Conservation (phyloP, 2,888 invertebrate species). For the Imbricaverruca yamaguchii region DNA sequence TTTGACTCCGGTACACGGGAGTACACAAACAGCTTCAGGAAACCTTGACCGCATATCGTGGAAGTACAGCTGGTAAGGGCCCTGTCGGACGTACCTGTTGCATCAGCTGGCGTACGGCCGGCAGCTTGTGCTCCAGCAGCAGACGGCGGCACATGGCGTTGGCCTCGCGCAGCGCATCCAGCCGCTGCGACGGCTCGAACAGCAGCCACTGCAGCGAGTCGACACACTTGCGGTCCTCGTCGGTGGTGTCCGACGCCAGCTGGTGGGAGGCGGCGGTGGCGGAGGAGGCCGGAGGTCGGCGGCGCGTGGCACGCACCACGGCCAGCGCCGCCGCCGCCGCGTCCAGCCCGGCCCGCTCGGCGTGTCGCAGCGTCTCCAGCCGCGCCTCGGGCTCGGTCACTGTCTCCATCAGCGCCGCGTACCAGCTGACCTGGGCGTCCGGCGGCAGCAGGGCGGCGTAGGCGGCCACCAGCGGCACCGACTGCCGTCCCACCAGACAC, state of each 20-base stretch:
- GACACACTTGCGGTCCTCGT: slow-evolving; percentile 63
- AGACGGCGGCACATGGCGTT: slow-evolving; percentile 81
- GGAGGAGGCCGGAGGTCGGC: background rate
- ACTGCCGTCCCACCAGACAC: slow-evolving; percentile 52
- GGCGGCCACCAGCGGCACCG: slow-evolving; percentile 71
- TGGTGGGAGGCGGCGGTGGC: no score
- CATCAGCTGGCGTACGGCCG: slow-evolving; percentile 70
- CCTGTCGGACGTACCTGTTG: slow-evolving; percentile 47
- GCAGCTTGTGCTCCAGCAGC: slow-evolving; percentile 68
- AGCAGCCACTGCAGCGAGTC: slow-evolving; percentile 78
- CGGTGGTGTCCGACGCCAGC: slow-evolving; percentile 52
- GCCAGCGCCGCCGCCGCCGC: slow-evolving; percentile 73
- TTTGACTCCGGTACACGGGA: no score
- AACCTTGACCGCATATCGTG: no score
- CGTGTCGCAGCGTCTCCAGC: slow-evolving; percentile 53
- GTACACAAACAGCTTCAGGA: no score
- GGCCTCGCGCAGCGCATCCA: slow-evolving; percentile 76
- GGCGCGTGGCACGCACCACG: slow-evolving; percentile 56
- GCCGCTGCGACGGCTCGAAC: slow-evolving; percentile 65
- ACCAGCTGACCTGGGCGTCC: slow-evolving; percentile 49
- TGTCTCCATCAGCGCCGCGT: slow-evolving; percentile 42
- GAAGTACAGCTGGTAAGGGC: no score
- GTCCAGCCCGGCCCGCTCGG: slow-evolving; percentile 66
- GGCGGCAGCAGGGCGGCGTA: slow-evolving; percentile 72
- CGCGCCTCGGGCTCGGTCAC: slow-evolving; percentile 36